Evolutionary conservation across 1,140 invertebrate genomes (phyloP), one percentile per base, ranked within the genome.

Genomic region (Polypedilum vanderplanki): DNA sequence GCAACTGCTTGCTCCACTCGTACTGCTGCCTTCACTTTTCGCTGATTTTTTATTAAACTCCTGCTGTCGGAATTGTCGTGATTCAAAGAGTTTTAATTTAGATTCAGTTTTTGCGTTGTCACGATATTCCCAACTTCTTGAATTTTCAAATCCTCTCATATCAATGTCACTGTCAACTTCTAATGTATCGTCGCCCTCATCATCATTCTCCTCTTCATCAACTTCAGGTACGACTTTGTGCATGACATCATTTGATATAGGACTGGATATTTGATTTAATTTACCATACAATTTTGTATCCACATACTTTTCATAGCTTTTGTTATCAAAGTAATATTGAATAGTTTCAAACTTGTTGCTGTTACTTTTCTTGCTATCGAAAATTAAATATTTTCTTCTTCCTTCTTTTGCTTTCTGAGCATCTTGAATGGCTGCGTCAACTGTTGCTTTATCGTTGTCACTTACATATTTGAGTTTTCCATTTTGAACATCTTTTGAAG

Each of bases 261-360:
- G 17, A 70, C 20, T 18, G 5, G 65, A 70, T 8, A 70, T 18
- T 20, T 70, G 65, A 70, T 57, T 75, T n/a, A 75, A 22, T 65
- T 20, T 73, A n/a, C 75, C 75, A 73, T 75, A 75, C 8, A 75
- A 18, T 41, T 75, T 75, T n/a, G 67, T 57, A 73, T 75, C 75
- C 18, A 75, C 75, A 73, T 75, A 70, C 12, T 46, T 73, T 41
- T 75, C 75, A 46, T 75, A 75, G 18, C 75, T 67, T 73, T 75
- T 75, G 67, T 70, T 75, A 73, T 75, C 75, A 46, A 75, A 75
- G 17, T 73, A 75, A 46, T 46, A 75, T 57, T 75, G 75, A 73
- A 75, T 75, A 18, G 24, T 73, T 10, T 75, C 75, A n/a, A 75
- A 22, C 4, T 46, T 41, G 17, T 73, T 73, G 10, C 70, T 40